Evolutionary conservation across 2,797 vertebrate genomes (phyloP), one percentile per base, ranked within the genome.

Genomic region (Dendrocincla fuliginosa): DNA sequence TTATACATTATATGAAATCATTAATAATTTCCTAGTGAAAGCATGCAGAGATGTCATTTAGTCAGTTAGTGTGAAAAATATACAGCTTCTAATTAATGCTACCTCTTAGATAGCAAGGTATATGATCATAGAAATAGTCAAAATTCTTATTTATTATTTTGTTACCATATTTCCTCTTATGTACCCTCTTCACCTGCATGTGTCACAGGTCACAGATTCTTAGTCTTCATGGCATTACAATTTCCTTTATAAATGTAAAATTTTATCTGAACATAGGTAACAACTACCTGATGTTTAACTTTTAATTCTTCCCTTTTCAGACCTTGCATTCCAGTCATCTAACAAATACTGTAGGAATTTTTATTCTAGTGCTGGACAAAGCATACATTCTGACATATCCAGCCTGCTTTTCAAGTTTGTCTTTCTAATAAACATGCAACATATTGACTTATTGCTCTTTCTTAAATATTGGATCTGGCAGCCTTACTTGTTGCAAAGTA

Each of bases 11-110:
- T 27, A 41, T 33, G 27, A 15, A 4, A 79, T 28, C n/a, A 41
- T 53, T 80, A 83, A 59, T 24, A 32, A 80, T 30, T 55, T 67
- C 20, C 30, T 52, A 32, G 10, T 39, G 25, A 87, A 73, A 25
- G 3, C 6, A 59, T 0, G 0, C 5, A 37, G 35, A 50, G 5
- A 56, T 47, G 6, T 28, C 1, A 63, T 46, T 53, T 74, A 56
- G 32, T 32, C 24, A 39, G 7, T 52, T 60, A 46, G 47, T 42
- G 13, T 27, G 24, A 59, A 77, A 84, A 92, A 42, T 73, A 37
- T 16, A 2, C 7, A 33, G 5, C 20, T 67, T 86, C 35, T 53
- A 67, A 16, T 68, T 70, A 49, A 35, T n/a, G 11, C 46, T 55
- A 19, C 55, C 77, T 30, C 10, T 84, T 60, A 81, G 9, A 57